Base-by-base conservation (phyloP, 2,797 vertebrate genomes). In the Anabacerthia variegaticeps region DNA sequence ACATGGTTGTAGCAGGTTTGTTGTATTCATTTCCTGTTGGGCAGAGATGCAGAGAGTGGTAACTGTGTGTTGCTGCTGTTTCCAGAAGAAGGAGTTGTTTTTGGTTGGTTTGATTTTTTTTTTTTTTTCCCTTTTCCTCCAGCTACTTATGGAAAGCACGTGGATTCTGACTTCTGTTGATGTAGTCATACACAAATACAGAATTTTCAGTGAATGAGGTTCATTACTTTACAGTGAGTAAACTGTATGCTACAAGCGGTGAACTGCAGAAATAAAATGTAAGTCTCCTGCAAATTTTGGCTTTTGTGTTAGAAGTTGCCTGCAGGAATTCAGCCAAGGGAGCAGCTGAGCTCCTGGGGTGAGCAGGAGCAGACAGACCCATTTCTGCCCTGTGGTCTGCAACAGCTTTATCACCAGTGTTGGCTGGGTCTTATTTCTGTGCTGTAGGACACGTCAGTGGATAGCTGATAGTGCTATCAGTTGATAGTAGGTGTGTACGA, bases 21-120 rank as follows among this genome's bases (percentile, higher is more conserved):
- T 39, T 93, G 59, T 56, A 41, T 46, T 90, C 18, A 55, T 92
- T 96, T 96, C 90, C 94, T 84, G 63, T 49, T 72, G 85, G 72
- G 41, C 46, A 93, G 82, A 46, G 56, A 62, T 75, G 52, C 41
- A 37, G 61, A 84, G 36, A 14, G 62, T 89, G 62, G 62, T 44
- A 69, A 77, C 59, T 71, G 12, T 23, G 36, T 67, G 28, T 49
- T 69, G 28, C 49, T 82, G 92, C 41, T 84, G 44, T 55, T 86
- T 92, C 61, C 65, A 79, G 67, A 86, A 79, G 67, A 86, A 22
- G 12, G 59, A 76, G 61, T 46, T 77, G 26, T 44, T 44, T 10
- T 44, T 19, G 18, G 18, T 20, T 43, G 19, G 43, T 44, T 44
- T 20, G 43, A n/a, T 24, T 7, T 7, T 55, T 52, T 7, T 52